Base-by-base conservation (phyloP, 2,797 vertebrate species). In the Epinephelus malabaricus region DNA sequence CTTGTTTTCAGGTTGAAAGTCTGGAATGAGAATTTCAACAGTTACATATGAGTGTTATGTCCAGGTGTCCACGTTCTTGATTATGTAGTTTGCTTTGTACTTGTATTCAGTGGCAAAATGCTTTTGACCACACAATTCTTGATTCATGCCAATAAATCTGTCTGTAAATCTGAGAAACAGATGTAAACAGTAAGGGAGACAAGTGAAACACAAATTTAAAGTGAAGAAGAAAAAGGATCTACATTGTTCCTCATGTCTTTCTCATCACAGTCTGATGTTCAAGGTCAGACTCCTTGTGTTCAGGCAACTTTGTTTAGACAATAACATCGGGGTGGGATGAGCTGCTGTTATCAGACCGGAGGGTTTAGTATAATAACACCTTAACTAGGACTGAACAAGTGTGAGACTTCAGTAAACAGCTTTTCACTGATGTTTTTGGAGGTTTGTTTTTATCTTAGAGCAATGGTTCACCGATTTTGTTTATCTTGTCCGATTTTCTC, bases 211-310 rank as follows among this genome's bases (percentile, higher is more conserved):
- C 30, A 34, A 6, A 34, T 34, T 7, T 34, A 34, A 34, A 34
- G 30, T 34, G 30, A 34, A 34, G 27, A 30, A 34, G 30, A 8
- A 34, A 8, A 34, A 7, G 7, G 30, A 34, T 34, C 30, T 34
- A 34, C 30, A 34, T 34, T 34, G 30, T 34, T 30, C 25, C 5
- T 13, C 9, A 10, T 9, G 3, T 45, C n/a, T 27, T 19, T 64
- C 10, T 49, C 30, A 34, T 34, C 30, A 34, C 30, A 34, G 8
- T 40, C 53, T 46, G 45, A 18, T 23, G 27, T 61, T 51, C 2
- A 4, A 70, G 47, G 58, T 61, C 69, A 17, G 21, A 11, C 62
- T 65, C 49, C 49, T 17, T 30, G 62, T 40, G 34, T 43, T 23
- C 30, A 12, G 30, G 30, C 6, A 34, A 34, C 34, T 34, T 3